These are phyloP conservation scores for Thysanoteuthis rhombus DNA, from an alignment of 2,888 invertebrate genomes.

Conservation along the genomic window DNA sequence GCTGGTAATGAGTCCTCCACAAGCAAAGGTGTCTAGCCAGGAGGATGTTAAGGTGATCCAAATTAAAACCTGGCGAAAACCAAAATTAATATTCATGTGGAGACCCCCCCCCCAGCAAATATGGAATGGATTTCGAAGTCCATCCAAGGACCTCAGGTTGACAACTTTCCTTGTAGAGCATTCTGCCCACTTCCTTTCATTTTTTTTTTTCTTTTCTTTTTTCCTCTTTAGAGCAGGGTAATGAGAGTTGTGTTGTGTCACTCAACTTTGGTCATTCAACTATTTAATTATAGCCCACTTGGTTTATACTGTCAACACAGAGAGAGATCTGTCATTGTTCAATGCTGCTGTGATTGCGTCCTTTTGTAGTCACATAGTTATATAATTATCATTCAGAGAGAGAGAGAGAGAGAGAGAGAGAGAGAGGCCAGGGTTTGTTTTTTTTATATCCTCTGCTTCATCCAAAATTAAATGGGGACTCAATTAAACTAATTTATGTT, in stretches of 20 bases:
- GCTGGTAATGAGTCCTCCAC: no score
- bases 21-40: no score
- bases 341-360: neutral
- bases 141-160: no score
- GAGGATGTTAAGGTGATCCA: no score
- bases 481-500: neutral
- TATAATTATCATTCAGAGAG: neutral
- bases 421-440: no score
- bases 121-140: no score
- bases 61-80: no score
- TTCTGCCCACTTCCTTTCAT: neutral
- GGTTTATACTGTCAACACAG: no score
- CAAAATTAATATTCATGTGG: no score
- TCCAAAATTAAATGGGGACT: neutral
- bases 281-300: neutral
- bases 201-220: no score
- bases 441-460: neutral
- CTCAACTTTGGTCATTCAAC: neutral
- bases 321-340: neutral
- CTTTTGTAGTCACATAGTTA: neutral
- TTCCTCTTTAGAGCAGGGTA: neutral
- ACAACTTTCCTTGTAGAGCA: neutral
- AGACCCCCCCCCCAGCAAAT: no score
- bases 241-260: neutral
- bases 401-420: no score